phyloP scores from a whole-genome alignment of 2,888 invertebrate species.

The Brachyptera putata region DNA sequence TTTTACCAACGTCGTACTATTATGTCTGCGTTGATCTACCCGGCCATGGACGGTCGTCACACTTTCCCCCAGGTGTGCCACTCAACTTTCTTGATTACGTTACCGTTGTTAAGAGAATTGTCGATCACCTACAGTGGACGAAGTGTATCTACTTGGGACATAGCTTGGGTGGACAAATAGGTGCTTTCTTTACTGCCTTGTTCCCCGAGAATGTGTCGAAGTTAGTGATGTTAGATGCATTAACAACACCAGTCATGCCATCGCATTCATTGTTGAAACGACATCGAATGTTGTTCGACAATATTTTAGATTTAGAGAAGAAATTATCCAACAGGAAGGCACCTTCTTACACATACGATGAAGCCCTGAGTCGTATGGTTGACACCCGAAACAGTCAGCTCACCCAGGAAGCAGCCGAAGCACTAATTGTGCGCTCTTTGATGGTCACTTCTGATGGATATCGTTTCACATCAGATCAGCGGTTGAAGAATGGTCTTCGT shows the following conservation, averaged over 20 bases:
- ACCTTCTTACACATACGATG: constrained; percentile 37
- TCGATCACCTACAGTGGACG: constrained; percentile 45
- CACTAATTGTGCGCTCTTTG: constrained; percentile 49
- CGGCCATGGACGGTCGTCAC: constrained; percentile 48
- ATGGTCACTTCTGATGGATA: constrained; percentile 47
- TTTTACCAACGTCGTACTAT: constrained; percentile 42
- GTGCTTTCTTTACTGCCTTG: constrained; percentile 42
- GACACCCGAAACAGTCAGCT: constrained; percentile 44
- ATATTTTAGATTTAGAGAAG: constrained; percentile 41
- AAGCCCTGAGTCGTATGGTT: constrained; percentile 44
- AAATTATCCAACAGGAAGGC: constrained; percentile 32
- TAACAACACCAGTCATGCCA: constrained; percentile 37
- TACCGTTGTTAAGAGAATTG: constrained; percentile 39
- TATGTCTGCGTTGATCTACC: constrained; percentile 47
- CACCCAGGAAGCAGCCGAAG: constrained; percentile 47
- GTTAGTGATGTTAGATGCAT: constrained; percentile 47
- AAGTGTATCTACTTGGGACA: constrained; percentile 44
- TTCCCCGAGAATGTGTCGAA: constrained; percentile 46
- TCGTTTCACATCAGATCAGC: constrained; percentile 54
- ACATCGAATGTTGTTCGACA: constrained; percentile 43
- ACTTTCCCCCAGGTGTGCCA: constrained; percentile 42
- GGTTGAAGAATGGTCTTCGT: constrained; percentile 45
- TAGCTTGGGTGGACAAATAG: constrained; percentile 51
- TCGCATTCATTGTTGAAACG: constrained; percentile 36
- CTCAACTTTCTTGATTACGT: constrained; percentile 43